Evolutionary conservation across 1,140 invertebrate species (phyloP).

Genomic region (Oncopodura yosiiana): DNA sequence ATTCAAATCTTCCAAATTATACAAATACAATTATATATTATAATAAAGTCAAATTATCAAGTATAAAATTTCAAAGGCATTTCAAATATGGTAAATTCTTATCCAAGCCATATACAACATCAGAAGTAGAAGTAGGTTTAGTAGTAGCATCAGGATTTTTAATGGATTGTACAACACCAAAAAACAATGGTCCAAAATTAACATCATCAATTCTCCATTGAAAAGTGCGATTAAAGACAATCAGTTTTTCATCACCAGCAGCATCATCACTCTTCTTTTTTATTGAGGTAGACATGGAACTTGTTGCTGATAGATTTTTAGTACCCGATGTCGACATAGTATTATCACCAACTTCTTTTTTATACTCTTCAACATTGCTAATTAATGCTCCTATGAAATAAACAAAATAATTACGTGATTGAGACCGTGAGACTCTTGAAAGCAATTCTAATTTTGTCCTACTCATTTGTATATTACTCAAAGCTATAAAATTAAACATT

Average conservation of each 20-base stretch:
- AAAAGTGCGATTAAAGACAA: slow-evolving; percentile 9
- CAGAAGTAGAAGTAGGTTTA: too few relatives aligned
- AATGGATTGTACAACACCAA: slow-evolving; percentile 13
- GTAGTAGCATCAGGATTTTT: neutral
- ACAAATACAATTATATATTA: too few relatives aligned
- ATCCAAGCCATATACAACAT: neutral
- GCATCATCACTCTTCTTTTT: neutral
- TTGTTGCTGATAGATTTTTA: neutral
- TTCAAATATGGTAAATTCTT: slow-evolving; percentile 1
- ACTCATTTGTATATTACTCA: neutral
- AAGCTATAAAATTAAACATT: neutral
- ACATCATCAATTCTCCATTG: slow-evolving; percentile 17
- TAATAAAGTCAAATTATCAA: too few relatives aligned
- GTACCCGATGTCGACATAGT: neutral
- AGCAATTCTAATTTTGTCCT: neutral
- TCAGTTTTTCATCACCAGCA: neutral
- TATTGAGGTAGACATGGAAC: neutral
- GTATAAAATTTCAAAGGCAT: neutral
- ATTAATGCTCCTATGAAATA: slow-evolving; percentile 2
- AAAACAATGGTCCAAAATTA: slow-evolving; percentile 16
- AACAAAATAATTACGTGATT: too few relatives aligned
- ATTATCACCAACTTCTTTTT: neutral
- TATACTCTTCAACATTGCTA: slow-evolving; percentile 1
- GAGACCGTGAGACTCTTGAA: too few relatives aligned
- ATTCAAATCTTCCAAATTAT: too few relatives aligned